Evolutionary conservation across 2,113 vertebrate genomes (phyloP).

Genomic region (Phodopus roborovskii): DNA sequence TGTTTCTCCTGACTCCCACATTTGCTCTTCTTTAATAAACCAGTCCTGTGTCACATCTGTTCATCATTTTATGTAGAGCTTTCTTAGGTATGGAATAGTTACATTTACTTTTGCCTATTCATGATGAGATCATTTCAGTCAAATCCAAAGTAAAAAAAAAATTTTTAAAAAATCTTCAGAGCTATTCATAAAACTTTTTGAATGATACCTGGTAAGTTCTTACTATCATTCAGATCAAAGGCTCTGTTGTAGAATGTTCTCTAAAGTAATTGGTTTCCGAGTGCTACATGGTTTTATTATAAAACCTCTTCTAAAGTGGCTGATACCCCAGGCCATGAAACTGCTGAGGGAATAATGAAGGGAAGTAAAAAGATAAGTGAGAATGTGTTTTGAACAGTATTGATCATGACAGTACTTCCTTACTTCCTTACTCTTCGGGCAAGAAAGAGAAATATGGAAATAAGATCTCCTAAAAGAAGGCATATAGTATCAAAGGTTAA

Average conservation of each 20-base stretch:
- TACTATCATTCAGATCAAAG: not conserved
- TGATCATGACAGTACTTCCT: not conserved
- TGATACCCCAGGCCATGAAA: not conserved
- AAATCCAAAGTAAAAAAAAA: not conserved
- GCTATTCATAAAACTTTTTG: not conserved
- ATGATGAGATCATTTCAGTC: not conserved
- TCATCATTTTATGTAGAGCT: not conserved
- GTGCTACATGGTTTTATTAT: not conserved
- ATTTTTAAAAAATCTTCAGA: not conserved
- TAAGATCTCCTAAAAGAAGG: not conserved
- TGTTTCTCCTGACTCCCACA: not conserved
- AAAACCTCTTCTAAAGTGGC: not conserved
- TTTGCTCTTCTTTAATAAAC: not conserved
- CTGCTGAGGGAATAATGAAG: not conserved
- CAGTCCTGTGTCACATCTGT: not conserved
- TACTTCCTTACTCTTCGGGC: not conserved
- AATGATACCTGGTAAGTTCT: not conserved
- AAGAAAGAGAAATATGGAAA: not conserved
- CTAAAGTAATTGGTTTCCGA: not conserved
- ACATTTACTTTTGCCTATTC: constrained; percentile 10
- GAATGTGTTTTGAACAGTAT: not conserved
- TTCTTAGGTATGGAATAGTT: not conserved
- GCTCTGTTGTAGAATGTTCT: not conserved
- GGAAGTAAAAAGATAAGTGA: not conserved
- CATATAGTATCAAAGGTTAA: not conserved